phyloP scores from a whole-genome alignment of 1,140 invertebrate genomes.

The Brachionus rubens region DNA sequence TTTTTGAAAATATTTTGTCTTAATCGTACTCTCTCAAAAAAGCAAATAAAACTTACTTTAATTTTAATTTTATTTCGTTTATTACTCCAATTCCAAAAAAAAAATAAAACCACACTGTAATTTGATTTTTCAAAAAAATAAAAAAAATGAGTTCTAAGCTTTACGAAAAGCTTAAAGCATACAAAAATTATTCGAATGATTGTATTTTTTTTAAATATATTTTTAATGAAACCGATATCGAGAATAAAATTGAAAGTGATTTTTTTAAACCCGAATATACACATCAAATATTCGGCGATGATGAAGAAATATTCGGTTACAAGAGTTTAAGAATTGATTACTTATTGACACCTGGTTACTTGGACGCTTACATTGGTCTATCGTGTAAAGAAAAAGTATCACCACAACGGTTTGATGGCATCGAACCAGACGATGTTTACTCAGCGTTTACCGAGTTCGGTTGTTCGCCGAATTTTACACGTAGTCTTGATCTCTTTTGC shows the following conservation, averaged over 20 bases:
- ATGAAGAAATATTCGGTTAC: constrained; percentile 87
- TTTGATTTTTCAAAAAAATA: too few relatives aligned
- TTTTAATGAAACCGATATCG: not conserved
- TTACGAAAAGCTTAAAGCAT: constrained; percentile 6
- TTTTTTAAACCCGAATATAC: not conserved
- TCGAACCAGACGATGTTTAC: constrained; percentile 47
- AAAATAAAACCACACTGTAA: too few relatives aligned
- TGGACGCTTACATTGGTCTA: constrained; percentile 71
- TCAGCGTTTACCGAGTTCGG: not conserved
- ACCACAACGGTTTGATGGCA: constrained; percentile 59
- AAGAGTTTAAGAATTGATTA: constrained; percentile 74
- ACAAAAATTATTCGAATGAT: constrained; percentile 1
- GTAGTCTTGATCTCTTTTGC: not conserved
- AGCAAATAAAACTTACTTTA: too few relatives aligned
- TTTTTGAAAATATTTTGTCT: too few relatives aligned
- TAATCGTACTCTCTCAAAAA: too few relatives aligned
- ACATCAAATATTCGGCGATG: constrained; percentile 23
- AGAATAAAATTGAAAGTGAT: not conserved
- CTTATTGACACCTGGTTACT: constrained; percentile 75
- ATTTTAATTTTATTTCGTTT: too few relatives aligned
- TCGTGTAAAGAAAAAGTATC: constrained; percentile 67
- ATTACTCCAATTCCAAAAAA: too few relatives aligned
- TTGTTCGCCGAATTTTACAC: not conserved
- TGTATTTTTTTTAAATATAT: not conserved
- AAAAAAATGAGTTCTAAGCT: not conserved